Conservation (phyloP, 2,888 invertebrate genomes). For the Drosophila atripex region DNA sequence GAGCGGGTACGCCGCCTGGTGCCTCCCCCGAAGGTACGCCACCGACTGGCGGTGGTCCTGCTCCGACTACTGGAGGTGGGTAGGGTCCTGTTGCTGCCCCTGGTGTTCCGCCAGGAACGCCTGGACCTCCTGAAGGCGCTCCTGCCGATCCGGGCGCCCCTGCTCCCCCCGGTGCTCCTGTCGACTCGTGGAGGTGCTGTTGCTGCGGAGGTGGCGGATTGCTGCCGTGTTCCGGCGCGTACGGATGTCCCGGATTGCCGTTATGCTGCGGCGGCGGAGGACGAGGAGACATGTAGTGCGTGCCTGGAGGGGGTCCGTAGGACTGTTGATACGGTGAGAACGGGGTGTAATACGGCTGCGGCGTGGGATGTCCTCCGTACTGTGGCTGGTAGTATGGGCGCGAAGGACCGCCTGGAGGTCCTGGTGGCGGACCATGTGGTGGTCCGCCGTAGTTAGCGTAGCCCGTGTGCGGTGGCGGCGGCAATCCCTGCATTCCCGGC, state of each 20-base stretch:
- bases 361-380: conserved; percentile 82
- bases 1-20: conserved; percentile 27
- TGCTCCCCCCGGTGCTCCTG: conserved; percentile 48
- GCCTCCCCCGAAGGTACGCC: conserved; percentile 38
- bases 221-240: conserved; percentile 45
- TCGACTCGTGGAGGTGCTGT: conserved; percentile 62
- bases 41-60: conserved; percentile 44
- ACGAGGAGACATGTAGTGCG: conserved; percentile 81
- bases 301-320: conserved; percentile 80
- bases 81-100: conserved; percentile 29
- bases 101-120: conserved; percentile 9
- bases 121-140: conserved; percentile 3
- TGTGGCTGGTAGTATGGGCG: conserved; percentile 84
- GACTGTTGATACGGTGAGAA: conserved; percentile 83
- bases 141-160: conserved; percentile 23
- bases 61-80: conserved; percentile 33
- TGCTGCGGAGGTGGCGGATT: conserved; percentile 63
- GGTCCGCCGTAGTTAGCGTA: conserved; percentile 83
- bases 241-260: conserved; percentile 56
- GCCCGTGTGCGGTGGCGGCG: conserved; percentile 80
- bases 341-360: conserved; percentile 82
- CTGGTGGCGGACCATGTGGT: conserved; percentile 50
- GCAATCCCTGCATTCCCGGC: conserved; percentile 77
- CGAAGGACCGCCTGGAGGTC: conserved; percentile 75
- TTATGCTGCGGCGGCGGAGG: conserved; percentile 79